Percentiles rank a stretch among this genome's conserved stretches.
These are phyloP conservation scores for Caenorhabditis sinica DNA, from an alignment of 2,888 invertebrate species.

Conservation along the genomic window DNA sequence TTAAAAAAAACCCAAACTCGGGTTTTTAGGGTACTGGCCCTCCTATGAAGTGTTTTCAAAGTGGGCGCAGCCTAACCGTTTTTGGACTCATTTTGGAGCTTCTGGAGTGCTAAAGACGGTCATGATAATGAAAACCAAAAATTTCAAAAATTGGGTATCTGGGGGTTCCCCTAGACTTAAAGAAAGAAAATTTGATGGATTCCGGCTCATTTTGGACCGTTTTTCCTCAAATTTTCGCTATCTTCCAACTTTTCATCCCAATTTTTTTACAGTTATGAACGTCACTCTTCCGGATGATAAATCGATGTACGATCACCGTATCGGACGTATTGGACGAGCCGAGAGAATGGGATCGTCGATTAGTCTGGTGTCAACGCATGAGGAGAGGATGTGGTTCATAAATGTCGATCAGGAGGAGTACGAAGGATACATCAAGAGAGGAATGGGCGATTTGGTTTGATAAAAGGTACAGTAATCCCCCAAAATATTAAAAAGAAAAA, in stretches of 20 bases:
- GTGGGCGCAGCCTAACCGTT: too few species aligned
- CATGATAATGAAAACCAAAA: neutral
- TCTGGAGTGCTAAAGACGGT: neutral
- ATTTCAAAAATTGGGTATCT: neutral
- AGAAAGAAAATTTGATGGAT: conserved; percentile 3
- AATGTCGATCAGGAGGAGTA: conserved; percentile 91
- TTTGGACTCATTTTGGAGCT: too few species aligned
- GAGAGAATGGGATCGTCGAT: conserved; percentile 99
- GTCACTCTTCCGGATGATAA: conserved; percentile 99
- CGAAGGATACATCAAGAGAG: conserved; percentile 90
- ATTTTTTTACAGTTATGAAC: conserved; percentile 91
- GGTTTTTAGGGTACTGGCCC: too few species aligned
- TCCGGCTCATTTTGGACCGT: neutral
- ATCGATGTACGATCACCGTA: conserved; percentile 98
- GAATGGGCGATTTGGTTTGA: conserved; percentile 99
- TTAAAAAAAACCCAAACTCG: too few species aligned
- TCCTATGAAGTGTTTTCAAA: too few species aligned
- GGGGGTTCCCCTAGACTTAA: neutral
- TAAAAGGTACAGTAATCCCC: too few species aligned
- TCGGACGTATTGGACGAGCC: conserved; percentile 98
- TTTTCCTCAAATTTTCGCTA: conserved; percentile 30
- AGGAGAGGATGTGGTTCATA: conserved; percentile 89
- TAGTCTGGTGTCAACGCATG: conserved; percentile 93
- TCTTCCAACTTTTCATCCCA: neutral
- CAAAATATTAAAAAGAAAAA: neutral